phyloP scores from a whole-genome alignment of 2,888 invertebrate species.

The Trypoxylon attenuatum region DNA sequence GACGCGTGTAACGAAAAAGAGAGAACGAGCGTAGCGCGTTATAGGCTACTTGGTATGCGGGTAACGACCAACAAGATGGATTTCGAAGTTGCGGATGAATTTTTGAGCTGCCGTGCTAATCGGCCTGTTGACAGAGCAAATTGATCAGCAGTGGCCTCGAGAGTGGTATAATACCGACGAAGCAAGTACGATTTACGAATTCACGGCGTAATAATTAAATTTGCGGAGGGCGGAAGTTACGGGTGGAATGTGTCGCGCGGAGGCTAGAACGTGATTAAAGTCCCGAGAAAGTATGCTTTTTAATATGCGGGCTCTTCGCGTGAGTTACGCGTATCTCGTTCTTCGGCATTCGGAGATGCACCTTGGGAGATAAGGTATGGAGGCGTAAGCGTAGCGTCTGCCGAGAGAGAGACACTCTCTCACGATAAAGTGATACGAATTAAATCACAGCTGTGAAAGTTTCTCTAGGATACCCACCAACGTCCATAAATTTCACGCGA shows the following conservation, averaged over 20 bases:
- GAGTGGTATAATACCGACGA: neutral
- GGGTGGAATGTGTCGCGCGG: neutral
- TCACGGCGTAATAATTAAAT: neutral
- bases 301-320: neutral
- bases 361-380: conserved; percentile 25
- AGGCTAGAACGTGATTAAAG: neutral
- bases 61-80: neutral
- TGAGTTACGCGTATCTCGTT: neutral
- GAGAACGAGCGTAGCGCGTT: no score
- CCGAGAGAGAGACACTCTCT: conserved; percentile 19
- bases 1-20: no score
- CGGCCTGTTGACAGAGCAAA: neutral
- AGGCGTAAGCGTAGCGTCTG: conserved; percentile 30
- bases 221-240: neutral
- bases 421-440: conserved; percentile 55
- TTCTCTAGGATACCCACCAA: conserved; percentile 44
- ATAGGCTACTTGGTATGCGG: no score
- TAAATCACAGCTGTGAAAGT: conserved; percentile 50
- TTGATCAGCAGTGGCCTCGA: neutral
- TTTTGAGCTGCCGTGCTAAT: neutral
- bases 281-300: neutral
- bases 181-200: conserved; percentile 1
- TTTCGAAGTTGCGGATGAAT: neutral
- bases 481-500: conserved; percentile 53
- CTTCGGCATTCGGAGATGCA: neutral